Base-by-base conservation (phyloP, 92 coral and sea anemone species). In the Phenganax marumi region DNA sequence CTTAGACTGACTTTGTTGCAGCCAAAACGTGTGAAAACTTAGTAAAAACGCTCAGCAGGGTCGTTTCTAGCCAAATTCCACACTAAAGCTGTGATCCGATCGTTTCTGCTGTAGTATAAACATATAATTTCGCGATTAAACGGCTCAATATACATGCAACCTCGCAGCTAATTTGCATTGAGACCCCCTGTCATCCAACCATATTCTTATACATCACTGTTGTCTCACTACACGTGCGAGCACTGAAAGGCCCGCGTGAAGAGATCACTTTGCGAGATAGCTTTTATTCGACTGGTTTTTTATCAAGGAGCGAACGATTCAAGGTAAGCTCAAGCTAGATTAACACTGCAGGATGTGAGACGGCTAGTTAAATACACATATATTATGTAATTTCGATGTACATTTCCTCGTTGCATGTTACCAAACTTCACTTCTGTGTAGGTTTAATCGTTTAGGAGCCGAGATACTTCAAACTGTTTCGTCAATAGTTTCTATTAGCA, bases 111-210 rank as follows among this genome's bases (percentile, higher is more conserved):
- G 43, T 2, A 33, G 18, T 66, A 47, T n/a, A 66, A n/a, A 66
- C 50, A 33, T 23, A 66, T 66, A 66, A 66, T 66, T 66, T 66
- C 72, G 72, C 72, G 72, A 49, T 66, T 66, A 49, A 66, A 47
- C 72, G 50, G 50, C 43, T 10, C 72, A 11, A 66, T 66, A 66
- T 25, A 12, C 43, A 19, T 25, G 72, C 50, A 66, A 66, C 49
- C n/a, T n/a, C 50, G 17, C 68, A 66, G 43, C 72, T 66, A 66
- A 66, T 66, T 66, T 66, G 50, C 72, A 66, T 66, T 66, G 72
- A 66, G 18, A 66, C 72, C 72, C 72, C 72, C 48, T 66, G 72
- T 66, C 43, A 66, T 10, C 7, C 72, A 23, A 48, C 50, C n/a
- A n/a, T 49, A 66, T 33, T 66, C 49, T 0, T 66, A 66, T 66